Evolutionary conservation across 2,888 invertebrate genomes (phyloP).

Genomic region (Rotaria macrura): DNA sequence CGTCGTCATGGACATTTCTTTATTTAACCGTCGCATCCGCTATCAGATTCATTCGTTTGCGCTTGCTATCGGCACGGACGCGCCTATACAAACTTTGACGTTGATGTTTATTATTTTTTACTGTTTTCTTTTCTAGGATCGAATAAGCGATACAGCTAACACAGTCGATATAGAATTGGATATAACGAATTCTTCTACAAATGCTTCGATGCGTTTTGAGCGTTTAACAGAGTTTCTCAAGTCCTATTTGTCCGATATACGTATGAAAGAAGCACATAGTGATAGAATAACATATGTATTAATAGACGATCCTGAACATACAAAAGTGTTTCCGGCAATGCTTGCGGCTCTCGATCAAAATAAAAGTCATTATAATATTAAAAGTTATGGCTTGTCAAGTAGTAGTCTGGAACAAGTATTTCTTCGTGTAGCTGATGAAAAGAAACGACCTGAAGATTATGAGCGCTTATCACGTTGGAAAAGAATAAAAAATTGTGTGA

Average conservation of each 20-base stretch:
- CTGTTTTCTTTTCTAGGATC: neutral
- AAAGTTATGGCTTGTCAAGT: slow-evolving; percentile 16
- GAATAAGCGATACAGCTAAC: neutral
- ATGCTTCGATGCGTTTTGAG: neutral
- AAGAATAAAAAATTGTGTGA: neutral
- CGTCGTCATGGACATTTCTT: too few relatives aligned
- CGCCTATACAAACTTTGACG: too few relatives aligned
- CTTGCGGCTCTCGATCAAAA: neutral
- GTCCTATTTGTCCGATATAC: neutral
- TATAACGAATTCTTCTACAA: neutral
- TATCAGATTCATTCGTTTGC: too few relatives aligned
- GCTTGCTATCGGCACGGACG: too few relatives aligned
- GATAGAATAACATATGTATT: neutral
- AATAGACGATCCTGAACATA: neutral
- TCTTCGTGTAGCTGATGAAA: slow-evolving; percentile 5
- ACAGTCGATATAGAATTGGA: neutral
- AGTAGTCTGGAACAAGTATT: slow-evolving; percentile 18
- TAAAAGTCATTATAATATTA: neutral
- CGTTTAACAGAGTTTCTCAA: neutral
- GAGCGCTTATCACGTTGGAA: neutral
- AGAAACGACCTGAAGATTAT: neutral
- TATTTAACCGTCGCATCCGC: too few relatives aligned
- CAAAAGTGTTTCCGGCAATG: neutral
- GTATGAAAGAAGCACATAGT: neutral
- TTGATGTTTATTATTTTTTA: too few relatives aligned